These are phyloP conservation scores for Macaria notata DNA, from an alignment of 2,888 invertebrate species.

Conservation along the genomic window DNA sequence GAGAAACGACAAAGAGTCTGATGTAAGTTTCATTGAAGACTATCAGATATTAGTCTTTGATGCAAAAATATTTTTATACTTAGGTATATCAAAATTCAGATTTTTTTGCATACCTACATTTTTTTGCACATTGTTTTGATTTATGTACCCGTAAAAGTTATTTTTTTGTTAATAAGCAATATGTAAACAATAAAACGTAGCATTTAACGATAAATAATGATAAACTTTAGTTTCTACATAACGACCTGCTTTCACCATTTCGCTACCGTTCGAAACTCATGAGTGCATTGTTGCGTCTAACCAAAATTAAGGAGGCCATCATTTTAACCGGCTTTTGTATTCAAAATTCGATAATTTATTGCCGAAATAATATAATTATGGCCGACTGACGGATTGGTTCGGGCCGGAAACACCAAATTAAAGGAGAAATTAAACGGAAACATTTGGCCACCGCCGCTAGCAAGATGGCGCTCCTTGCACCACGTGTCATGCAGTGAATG, in stretches of 20 bases:
- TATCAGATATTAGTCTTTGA: too few relatives aligned
- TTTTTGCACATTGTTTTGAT: too few relatives aligned
- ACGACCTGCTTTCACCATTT: neutral
- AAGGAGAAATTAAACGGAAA: constrained; percentile 82
- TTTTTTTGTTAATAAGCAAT: too few relatives aligned
- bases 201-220: too few relatives aligned
- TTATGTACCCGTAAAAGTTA: too few relatives aligned
- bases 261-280: constrained; percentile 19
- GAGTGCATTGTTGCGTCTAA: constrained; percentile 58
- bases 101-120: too few relatives aligned
- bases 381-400: constrained; percentile 77
- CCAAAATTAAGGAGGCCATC: constrained; percentile 68
- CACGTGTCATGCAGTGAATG: constrained; percentile 16
- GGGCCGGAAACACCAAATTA: constrained; percentile 80
- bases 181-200: too few relatives aligned
- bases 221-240: constrained; percentile 3
- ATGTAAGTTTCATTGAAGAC: too few relatives aligned
- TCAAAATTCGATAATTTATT: constrained; percentile 82
- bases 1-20: too few relatives aligned
- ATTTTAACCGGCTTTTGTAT: constrained; percentile 73
- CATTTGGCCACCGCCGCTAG: constrained; percentile 80
- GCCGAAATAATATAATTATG: constrained; percentile 82
- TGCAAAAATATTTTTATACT: too few relatives aligned
- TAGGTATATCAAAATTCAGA: too few relatives aligned
- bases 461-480: constrained; percentile 70